Conservation (phyloP, 53 echinoderm and acorn worm species). For the Apostichopus leukothele region DNA sequence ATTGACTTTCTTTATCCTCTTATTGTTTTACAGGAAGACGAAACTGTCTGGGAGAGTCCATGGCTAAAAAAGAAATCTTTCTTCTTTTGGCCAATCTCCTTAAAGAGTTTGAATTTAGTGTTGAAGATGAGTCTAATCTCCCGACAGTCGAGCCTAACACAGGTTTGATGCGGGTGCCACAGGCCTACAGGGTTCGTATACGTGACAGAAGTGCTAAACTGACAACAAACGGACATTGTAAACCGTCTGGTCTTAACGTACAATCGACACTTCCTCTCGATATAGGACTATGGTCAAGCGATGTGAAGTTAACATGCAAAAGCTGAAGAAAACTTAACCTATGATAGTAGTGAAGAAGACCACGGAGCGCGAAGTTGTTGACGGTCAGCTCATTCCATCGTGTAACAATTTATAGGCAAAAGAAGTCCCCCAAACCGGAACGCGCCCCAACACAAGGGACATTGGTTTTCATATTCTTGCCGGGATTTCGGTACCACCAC, state of each 20-base stretch:
- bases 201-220: background rate
- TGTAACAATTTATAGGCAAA: too few relatives aligned
- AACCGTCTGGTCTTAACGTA: background rate
- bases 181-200: background rate
- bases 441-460: too few relatives aligned
- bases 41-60: conserved; percentile 66
- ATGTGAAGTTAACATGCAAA: background rate
- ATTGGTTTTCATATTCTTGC: too few relatives aligned
- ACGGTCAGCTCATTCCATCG: too few relatives aligned
- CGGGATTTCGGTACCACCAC: too few relatives aligned
- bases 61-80: conserved; percentile 71
- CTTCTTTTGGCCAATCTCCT: conserved; percentile 69
- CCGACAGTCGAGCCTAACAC: conserved; percentile 15
- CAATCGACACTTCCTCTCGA: background rate
- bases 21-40: conserved; percentile 56
- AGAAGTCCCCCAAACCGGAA: too few relatives aligned
- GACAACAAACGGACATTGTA: background rate
- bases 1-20: too few relatives aligned
- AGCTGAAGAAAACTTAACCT: background rate
- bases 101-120: conserved; percentile 47
- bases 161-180: conserved; percentile 14
- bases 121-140: conserved; percentile 15
- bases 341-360: background rate
- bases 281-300: background rate
- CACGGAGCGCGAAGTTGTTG: too few relatives aligned